Base-by-base conservation (phyloP, 2,797 vertebrate genomes). In the Chanos chanos region DNA sequence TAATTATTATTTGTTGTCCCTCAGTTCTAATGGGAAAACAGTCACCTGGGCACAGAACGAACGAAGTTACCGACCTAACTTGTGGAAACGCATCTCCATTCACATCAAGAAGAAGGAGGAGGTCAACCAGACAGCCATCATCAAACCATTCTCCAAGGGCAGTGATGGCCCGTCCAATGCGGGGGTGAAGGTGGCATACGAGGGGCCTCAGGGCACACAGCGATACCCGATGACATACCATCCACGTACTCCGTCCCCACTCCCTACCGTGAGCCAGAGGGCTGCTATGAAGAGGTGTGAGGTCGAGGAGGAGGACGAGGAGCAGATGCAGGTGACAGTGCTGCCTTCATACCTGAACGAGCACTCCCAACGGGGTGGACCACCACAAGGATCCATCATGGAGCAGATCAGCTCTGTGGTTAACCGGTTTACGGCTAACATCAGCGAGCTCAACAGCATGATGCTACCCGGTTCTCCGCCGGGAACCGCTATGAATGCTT, bases 321-420 rank as follows among this genome's bases (percentile, higher is more conserved):
- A 72, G n/a, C 40, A 52, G 1, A 40, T 78, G 5, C 80, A 78
- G 0, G 66, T 66, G 1, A 61, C 72, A 4, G 69, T 68, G 12
- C 83, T 85, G 31, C 89, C 92, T 0, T 83, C 91, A 1, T 92
- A 90, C 51, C 77, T 85, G 36, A 81, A 91, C 0, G 93, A 94
- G 67, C 86, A 85, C 28, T 72, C 88, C 1, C 88, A 89, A 48
- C 40, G 83, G 57, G 89, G 90, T 5, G 83, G 87, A 56, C 91
- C 92, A 2, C 87, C 91, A 28, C 94, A 94, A 84, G 92, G 92
- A 7, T 90, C 91, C 39, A 90, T 99, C 70, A 94, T 98, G 95
- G 97, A 99, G 81, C 97, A 99, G 77, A 99, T 99, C 83, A 98
- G 94, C 81, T 93, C 92, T 0, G 95, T 99, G 73, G 95, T 99